Percentiles rank a stretch among this genome's conserved stretches.
Evolutionary conservation across 2,888 invertebrate species (phyloP).

Genomic region (Catonia carolina): DNA sequence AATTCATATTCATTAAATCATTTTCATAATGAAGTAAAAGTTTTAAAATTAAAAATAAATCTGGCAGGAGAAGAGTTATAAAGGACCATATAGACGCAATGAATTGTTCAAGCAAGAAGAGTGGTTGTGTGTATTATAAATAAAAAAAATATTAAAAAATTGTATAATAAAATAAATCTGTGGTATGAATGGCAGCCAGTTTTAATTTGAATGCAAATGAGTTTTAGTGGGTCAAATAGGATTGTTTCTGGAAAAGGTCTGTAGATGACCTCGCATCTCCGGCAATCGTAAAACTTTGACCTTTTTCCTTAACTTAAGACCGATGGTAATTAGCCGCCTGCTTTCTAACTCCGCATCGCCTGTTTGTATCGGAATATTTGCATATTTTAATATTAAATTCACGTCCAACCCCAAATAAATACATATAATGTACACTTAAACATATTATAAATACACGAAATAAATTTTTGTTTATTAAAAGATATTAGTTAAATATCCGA

Average conservation of each 20-base stretch:
- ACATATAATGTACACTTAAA: no score
- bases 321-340: conserved; percentile 1
- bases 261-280: background rate
- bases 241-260: conserved; percentile 4
- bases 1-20: no score
- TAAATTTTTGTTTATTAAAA: no score
- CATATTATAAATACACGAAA: no score
- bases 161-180: background rate
- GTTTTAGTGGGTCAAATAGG: background rate
- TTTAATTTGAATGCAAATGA: conserved; percentile 11
- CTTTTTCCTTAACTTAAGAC: background rate
- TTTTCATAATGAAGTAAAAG: no score
- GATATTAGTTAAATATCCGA: no score
- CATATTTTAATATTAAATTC: no score
- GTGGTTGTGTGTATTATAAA: background rate
- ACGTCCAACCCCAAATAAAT: no score
- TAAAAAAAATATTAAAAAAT: background rate
- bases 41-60: no score
- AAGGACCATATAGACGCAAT: no score
- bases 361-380: background rate
- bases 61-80: no score
- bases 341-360: background rate
- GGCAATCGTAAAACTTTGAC: conserved; percentile 7
- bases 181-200: conserved; percentile 1
- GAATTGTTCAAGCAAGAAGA: no score